phyloP scores from a whole-genome alignment of 92 coral and sea anemone species.

The Nematostella vectensis region DNA sequence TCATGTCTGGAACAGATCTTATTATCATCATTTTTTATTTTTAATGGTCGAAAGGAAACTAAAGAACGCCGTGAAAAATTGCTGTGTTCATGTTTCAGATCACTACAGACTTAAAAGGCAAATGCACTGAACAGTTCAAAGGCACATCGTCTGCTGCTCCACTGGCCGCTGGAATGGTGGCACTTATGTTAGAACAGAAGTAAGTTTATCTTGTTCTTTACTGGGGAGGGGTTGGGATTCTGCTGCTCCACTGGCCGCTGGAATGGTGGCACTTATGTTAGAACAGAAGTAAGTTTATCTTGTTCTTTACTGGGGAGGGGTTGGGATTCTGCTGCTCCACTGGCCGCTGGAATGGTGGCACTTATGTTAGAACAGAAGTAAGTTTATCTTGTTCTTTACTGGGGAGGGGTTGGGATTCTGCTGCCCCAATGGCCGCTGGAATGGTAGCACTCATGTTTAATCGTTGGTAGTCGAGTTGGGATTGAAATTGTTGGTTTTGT shows the following conservation, averaged over 20 bases:
- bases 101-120: constrained; percentile 81
- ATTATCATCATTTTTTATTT: no score
- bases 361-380: constrained; percentile 87
- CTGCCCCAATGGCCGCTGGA: constrained; percentile 97
- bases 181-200: constrained; percentile 85
- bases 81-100: constrained; percentile 48
- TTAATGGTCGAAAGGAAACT: no score
- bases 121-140: constrained; percentile 95
- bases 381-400: no score
- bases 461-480: no score
- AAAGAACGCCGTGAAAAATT: no score
- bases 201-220: no score
- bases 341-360: constrained; percentile 92
- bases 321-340: constrained; percentile 97
- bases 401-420: no score
- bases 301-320: no score
- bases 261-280: constrained; percentile 75
- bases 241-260: constrained; percentile 97
- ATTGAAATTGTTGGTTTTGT: no score
- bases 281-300: constrained; percentile 89
- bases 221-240: no score
- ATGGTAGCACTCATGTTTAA: constrained; percentile 79
- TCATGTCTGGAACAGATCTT: no score
- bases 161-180: constrained; percentile 87
- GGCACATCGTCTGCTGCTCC: constrained; percentile 99